These are phyloP conservation scores for Malurus melanocephalus DNA, from an alignment of 2,113 vertebrate genomes.

Conservation along the genomic window DNA sequence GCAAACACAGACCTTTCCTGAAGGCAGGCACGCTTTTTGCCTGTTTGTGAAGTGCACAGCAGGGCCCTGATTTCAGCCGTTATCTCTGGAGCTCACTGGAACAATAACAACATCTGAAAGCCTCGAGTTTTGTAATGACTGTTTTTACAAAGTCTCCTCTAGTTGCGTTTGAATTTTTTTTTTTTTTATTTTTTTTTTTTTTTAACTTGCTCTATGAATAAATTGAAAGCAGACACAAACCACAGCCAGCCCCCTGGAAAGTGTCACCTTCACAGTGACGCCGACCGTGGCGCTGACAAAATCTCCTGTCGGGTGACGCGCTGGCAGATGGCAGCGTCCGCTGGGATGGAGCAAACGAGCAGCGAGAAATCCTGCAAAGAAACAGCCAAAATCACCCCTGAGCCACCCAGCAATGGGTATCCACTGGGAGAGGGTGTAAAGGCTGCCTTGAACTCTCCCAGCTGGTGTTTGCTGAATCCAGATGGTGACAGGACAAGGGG, in stretches of 20 bases:
- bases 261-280: slow-evolving; percentile 76
- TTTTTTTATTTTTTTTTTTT: neutral
- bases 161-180: neutral
- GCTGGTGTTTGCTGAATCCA: neutral
- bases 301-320: slow-evolving; percentile 59
- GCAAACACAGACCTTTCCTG: neutral
- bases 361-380: slow-evolving; percentile 35
- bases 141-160: neutral
- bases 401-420: accelerated
- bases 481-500: neutral
- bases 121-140: neutral
- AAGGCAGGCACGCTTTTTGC: neutral
- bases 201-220: neutral
- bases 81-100: slow-evolving; percentile 1
- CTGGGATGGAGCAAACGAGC: slow-evolving; percentile 49
- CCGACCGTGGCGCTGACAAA: slow-evolving; percentile 65
- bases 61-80: slow-evolving; percentile 8
- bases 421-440: neutral
- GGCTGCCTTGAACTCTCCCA: neutral
- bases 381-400: accelerated
- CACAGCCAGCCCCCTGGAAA: slow-evolving; percentile 52
- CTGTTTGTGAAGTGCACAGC: slow-evolving; percentile 42
- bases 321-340: slow-evolving; percentile 71
- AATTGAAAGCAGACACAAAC: neutral
- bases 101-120: slow-evolving; percentile 12